These are phyloP conservation scores for Psophia crepitans DNA, from an alignment of 2,113 vertebrate species.

Conservation along the genomic window DNA sequence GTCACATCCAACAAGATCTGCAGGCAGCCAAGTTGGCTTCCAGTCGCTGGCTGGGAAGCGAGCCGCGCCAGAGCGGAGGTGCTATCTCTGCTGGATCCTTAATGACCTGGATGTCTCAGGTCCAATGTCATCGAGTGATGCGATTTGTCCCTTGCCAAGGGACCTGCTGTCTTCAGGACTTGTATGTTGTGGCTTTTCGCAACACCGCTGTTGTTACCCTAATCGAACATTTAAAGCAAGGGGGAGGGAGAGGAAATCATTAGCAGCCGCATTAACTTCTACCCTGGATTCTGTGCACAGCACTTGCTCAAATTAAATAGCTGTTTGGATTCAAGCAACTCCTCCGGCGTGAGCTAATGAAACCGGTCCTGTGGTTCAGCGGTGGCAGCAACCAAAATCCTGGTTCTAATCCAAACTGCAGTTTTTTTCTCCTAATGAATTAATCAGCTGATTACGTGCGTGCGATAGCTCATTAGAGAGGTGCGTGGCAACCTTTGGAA, in stretches of 20 bases:
- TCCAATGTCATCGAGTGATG: background rate
- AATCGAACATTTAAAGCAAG: background rate
- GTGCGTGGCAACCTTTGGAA: background rate
- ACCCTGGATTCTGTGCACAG: background rate
- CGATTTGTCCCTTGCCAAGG: background rate
- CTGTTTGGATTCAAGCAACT: background rate
- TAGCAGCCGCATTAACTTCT: background rate
- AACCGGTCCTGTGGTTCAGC: background rate
- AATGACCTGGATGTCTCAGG: background rate
- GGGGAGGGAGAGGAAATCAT: background rate
- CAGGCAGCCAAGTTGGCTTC: background rate
- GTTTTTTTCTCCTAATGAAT: constrained; percentile 13
- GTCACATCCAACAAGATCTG: accelerated
- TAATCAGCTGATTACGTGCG: background rate
- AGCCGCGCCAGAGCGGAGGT: background rate
- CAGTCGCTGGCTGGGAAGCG: background rate
- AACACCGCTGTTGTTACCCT: background rate
- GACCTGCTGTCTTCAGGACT: background rate
- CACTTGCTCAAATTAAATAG: background rate
- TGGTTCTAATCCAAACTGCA: background rate
- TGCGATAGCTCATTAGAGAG: background rate
- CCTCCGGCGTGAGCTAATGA: background rate
- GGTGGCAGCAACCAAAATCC: background rate
- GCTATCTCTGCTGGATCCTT: background rate
- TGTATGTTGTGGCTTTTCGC: background rate